These are phyloP conservation scores for Drosophila algonquin DNA, from an alignment of 2,888 invertebrate genomes.

Conservation along the genomic window DNA sequence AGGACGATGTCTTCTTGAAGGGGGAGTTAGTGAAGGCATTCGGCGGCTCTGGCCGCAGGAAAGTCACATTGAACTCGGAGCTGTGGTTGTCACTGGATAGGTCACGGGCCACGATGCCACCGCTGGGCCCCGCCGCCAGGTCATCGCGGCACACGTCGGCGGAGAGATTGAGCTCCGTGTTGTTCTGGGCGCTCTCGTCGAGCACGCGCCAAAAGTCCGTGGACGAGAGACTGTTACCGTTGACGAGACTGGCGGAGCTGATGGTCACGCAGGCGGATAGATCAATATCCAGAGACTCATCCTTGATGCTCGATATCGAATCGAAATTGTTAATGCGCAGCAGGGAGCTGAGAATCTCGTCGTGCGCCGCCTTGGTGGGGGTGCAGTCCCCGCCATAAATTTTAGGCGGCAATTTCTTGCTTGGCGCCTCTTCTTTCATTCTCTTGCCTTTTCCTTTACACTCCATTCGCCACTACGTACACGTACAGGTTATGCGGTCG, in stretches of 20 bases:
- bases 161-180: conserved; percentile 69
- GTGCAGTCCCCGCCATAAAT: conserved; percentile 73
- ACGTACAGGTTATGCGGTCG: conserved; percentile 82
- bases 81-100: conserved; percentile 58
- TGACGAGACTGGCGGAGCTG: conserved; percentile 78
- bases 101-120: conserved; percentile 21
- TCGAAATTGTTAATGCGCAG: conserved; percentile 83
- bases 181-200: conserved; percentile 82
- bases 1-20: conserved; percentile 66
- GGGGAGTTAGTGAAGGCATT: conserved; percentile 77
- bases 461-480: conserved; percentile 77
- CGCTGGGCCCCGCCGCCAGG: conserved; percentile 31
- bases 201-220: conserved; percentile 83
- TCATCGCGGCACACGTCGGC: conserved; percentile 60
- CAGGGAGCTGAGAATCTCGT: conserved; percentile 82
- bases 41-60: conserved; percentile 77
- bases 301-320: conserved; percentile 83
- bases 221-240: conserved; percentile 81
- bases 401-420: conserved; percentile 83
- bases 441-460: conserved; percentile 75
- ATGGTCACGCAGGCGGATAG: conserved; percentile 83
- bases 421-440: conserved; percentile 83
- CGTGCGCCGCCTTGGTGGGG: conserved; percentile 77
- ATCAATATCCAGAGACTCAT: conserved; percentile 83
- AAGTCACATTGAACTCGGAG: conserved; percentile 78